These are phyloP conservation scores for Cyrtorhinus lividipennis DNA, from an alignment of 1,140 invertebrate genomes.

Conservation along the genomic window DNA sequence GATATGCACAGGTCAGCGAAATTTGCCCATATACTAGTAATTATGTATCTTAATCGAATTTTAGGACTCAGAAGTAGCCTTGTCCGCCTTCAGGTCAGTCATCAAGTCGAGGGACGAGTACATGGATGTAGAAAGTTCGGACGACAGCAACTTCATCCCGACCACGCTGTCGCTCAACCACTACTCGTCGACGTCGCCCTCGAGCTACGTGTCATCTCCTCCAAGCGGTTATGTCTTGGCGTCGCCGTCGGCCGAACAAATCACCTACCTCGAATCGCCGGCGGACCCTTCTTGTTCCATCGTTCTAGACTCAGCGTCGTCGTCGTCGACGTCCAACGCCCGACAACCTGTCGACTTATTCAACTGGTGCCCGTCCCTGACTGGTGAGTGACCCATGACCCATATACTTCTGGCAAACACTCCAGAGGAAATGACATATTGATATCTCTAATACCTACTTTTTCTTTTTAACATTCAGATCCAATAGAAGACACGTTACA, in stretches of 20 bases:
- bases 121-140: neutral
- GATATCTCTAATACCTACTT: neutral
- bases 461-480: neutral
- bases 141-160: neutral
- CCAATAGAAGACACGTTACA: neutral
- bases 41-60: too few species aligned
- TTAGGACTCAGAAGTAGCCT: too few species aligned
- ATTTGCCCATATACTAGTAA: too few species aligned
- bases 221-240: neutral
- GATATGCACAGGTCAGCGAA: neutral
- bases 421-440: neutral
- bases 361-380: too few species aligned
- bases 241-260: neutral
- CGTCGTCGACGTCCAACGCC: neutral
- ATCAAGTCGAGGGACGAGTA: neutral
- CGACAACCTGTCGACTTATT: neutral
- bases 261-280: neutral
- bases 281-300: neutral
- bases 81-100: neutral
- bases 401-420: neutral
- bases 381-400: neutral
- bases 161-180: neutral
- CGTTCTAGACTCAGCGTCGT: neutral
- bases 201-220: neutral
- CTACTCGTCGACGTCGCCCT: neutral